Conservation (phyloP, 2,888 invertebrate genomes). For the Pyrrhia umbra region DNA sequence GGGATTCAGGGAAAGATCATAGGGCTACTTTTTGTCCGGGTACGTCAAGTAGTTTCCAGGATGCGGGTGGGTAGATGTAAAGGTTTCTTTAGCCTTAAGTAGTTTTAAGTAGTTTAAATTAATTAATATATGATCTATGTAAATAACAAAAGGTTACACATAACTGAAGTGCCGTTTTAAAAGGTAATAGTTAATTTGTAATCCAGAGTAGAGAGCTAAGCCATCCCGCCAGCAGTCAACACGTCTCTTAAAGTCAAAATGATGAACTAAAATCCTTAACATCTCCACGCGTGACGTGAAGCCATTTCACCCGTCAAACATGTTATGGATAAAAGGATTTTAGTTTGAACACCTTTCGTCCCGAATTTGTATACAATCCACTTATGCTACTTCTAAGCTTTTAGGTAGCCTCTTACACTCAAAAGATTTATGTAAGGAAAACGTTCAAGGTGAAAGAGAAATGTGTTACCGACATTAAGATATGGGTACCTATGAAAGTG, state of each 20-base stretch:
- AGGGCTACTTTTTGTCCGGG: no score
- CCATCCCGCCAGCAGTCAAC: not conserved
- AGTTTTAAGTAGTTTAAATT: no score
- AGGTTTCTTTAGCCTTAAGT: no score
- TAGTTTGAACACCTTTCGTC: conserved; percentile 28
- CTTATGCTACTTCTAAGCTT: conserved; percentile 37
- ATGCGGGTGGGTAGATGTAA: no score
- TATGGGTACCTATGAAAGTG: conserved; percentile 10
- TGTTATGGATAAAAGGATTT: conserved; percentile 45
- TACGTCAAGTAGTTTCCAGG: no score
- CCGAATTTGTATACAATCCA: conserved; percentile 40
- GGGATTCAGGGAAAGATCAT: no score
- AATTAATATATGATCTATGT: no score
- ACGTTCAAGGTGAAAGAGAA: conserved; percentile 26
- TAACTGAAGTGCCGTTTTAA: no score
- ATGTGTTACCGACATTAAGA: conserved; percentile 19
- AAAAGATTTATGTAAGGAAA: conserved; percentile 41
- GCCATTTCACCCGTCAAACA: conserved; percentile 36
- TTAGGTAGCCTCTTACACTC: conserved; percentile 18
- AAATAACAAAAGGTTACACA: no score
- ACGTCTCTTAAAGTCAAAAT: conserved; percentile 6
- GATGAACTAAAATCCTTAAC: conserved; percentile 8
- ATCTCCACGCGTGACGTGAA: conserved; percentile 17
- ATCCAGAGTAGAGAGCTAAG: not conserved
- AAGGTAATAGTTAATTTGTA: no score